phyloP scores from a whole-genome alignment of 1,140 invertebrate genomes.

The Kradibia gibbosae region DNA sequence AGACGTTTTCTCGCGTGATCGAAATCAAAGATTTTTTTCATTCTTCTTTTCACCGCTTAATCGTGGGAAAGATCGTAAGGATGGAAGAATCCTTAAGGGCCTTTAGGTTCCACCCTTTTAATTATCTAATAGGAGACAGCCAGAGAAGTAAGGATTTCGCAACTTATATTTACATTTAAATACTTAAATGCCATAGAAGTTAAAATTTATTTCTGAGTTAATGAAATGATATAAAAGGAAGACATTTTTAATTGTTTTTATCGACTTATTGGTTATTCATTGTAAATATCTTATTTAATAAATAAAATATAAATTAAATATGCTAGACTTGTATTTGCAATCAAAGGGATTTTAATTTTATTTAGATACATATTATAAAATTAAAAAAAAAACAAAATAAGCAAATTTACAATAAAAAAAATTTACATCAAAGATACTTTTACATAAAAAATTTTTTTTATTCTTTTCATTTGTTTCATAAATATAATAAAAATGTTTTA shows the following conservation, averaged over 20 bases:
- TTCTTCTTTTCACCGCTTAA: conserved; percentile 13
- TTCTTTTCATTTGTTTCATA: no score
- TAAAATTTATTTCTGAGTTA: background rate
- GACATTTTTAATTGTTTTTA: background rate
- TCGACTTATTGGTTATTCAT: background rate
- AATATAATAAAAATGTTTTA: no score
- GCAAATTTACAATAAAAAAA: no score
- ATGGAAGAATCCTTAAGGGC: conserved; percentile 39
- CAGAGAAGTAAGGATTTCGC: conserved; percentile 3
- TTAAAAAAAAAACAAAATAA: no score
- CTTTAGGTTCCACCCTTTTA: conserved; percentile 23
- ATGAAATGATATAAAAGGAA: background rate
- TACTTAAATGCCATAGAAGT: background rate
- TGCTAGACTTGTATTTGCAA: no score
- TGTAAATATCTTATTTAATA: no score
- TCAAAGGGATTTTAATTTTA: no score
- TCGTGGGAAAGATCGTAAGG: conserved; percentile 38
- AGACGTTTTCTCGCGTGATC: conserved; percentile 41
- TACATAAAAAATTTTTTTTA: no score
- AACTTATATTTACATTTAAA: conserved; percentile 25
- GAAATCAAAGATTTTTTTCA: conserved; percentile 27
- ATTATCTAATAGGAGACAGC: conserved; percentile 25
- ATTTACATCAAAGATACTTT: no score
- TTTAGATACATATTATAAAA: no score
- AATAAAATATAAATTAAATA: no score